Base-by-base conservation (phyloP, 2,797 vertebrate species). In the Poecilia wingei region DNA sequence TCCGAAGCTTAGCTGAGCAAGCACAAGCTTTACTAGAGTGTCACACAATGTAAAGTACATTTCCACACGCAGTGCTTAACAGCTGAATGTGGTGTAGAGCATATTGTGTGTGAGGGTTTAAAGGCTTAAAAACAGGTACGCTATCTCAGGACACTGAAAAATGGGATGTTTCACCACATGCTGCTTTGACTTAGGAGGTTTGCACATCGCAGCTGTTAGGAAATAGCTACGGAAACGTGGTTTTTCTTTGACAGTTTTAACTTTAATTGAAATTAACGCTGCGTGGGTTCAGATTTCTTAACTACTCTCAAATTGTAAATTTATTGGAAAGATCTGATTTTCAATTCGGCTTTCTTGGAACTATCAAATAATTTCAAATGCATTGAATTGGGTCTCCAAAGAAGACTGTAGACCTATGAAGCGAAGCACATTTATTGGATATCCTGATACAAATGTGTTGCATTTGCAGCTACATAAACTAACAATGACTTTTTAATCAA, bases 11-110 rank as follows among this genome's bases (percentile, higher is more conserved):
- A 93, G 92, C 91, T 94, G 92, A 93, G 92, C 88, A 88, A 91
- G 89, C 92, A 92, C 83, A 92, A 92, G 92, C 92, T 92, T 90
- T 90, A 87, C 47, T 55, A 6, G 82, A 87, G 88, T 87, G 90
- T 89, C 84, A 89, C 88, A 91, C 91, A 92, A 90, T 92, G 91
- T 93, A 92, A 93, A 93, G 87, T 91, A 93, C 89, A 93, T 94
- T 92, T 92, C 86, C 91, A 91, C 91, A 89, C 87, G 87, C 88
- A 86, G 87, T 86, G 80, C 87, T 92, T 92, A 92, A 87, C 84
- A 81, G 87, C 88, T 91, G 86, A 92, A 90, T 88, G 84, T 80
- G 86, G 90, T 91, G 91, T 91, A 71, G 88, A 91, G 87, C 88
- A 89, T 83, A 90, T 89, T 92, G 87, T 91, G 88, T 79, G 79